phyloP scores from a whole-genome alignment of 2,888 invertebrate species.

The Linnaemya vulpina region DNA sequence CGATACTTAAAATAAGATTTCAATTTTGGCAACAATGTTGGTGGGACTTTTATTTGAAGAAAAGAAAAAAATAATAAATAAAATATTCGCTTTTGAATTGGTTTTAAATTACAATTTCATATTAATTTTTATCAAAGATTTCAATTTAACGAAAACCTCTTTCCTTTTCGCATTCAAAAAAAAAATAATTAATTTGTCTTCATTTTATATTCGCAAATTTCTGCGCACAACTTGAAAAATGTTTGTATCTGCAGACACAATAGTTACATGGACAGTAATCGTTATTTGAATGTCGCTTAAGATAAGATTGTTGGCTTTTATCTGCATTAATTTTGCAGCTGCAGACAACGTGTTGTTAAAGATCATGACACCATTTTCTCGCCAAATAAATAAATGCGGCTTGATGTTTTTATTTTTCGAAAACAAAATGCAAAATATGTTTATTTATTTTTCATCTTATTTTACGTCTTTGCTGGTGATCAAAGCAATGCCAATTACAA shows the following conservation, averaged over 20 bases:
- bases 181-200: conserved; percentile 66
- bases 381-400: conserved; percentile 51
- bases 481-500: conserved; percentile 60
- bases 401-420: conserved; percentile 50
- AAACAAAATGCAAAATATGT: conserved; percentile 24
- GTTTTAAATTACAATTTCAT: conserved; percentile 48
- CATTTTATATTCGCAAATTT: conserved; percentile 31
- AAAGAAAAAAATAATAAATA: too few relatives aligned
- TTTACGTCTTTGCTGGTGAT: background rate
- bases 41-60: background rate
- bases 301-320: conserved; percentile 76
- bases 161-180: conserved; percentile 27
- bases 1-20: conserved; percentile 52
- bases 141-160: conserved; percentile 27
- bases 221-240: conserved; percentile 30
- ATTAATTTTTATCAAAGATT: conserved; percentile 28
- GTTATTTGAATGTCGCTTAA: conserved; percentile 78
- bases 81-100: conserved; percentile 42
- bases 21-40: conserved; percentile 51
- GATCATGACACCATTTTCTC: conserved; percentile 67
- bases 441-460: background rate
- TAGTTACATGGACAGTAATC: conserved; percentile 79
- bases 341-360: conserved; percentile 70
- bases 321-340: conserved; percentile 65
- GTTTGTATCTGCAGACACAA: conserved; percentile 74